Evolutionary conservation across 64 coral and sea anemone genomes (phyloP), one percentile per base, ranked within the genome.

Genomic region (Montipora capricornis): DNA sequence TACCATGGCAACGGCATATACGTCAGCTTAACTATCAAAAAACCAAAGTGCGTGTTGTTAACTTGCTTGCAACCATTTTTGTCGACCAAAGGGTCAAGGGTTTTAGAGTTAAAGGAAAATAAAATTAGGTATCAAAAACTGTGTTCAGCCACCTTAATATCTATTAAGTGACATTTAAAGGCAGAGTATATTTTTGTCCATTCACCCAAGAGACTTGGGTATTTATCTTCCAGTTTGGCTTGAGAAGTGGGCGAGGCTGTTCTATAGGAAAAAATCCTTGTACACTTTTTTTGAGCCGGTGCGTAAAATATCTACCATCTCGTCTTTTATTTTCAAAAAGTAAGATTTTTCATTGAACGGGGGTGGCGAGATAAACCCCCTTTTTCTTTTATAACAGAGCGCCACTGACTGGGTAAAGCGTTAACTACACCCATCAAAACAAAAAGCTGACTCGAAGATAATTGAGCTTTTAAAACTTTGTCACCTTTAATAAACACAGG

Each of bases 371-470:
- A 12, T 80, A 50, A 80, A 80, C 78, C n/a, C 50, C n/a, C 19
- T 2, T 60, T 80, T 60, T 22, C 49, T 47, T 70, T 80, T 53
- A 5, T 50, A 47, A 47, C 44, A 37, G 47, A 80, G 15, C 47
- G 6, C 17, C 14, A 22, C 11, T 53, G 26, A 80, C 46, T 80
- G 24, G 68, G 6, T 70, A 70, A 17, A 70, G 68, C 8, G n/a
- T 70, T 70, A 70, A 70, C 68, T 70, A 70, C 68, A 16, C 68
- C 68, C 68, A 70, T 70, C 13, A 70, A 70, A 70, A 70, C 13
- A 70, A 70, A 70, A 70, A 70, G 19, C 68, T 70, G 68, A 70
- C 68, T 70, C 68, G 68, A 70, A 70, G 68, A 70, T 70, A 70
- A 70, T 0, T 70, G 68, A 20, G 8, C 68, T 70, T 70, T 70